These are phyloP conservation scores for Troglohyphantes excavatus DNA, from an alignment of 2,888 invertebrate genomes.

Conservation along the genomic window DNA sequence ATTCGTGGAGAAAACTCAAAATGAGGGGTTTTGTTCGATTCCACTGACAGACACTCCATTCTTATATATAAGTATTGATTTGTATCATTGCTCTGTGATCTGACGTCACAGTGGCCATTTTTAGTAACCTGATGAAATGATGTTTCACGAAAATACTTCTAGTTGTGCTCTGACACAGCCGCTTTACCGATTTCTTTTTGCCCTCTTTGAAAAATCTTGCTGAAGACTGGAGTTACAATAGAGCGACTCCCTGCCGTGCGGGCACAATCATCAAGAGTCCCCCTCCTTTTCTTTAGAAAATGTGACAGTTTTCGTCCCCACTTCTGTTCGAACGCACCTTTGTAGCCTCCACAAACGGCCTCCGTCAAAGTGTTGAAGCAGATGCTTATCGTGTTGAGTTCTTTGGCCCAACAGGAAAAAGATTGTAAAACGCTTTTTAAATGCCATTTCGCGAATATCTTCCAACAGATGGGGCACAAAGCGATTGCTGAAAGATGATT, in stretches of 20 bases:
- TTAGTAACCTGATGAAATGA: too few relatives aligned
- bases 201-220: neutral
- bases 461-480: neutral
- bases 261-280: neutral
- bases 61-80: too few relatives aligned
- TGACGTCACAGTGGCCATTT: too few relatives aligned
- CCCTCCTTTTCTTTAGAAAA: neutral
- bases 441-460: neutral
- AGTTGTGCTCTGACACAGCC: too few relatives aligned
- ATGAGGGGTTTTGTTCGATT: too few relatives aligned
- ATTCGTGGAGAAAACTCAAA: too few relatives aligned
- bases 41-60: too few relatives aligned
- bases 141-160: too few relatives aligned
- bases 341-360: neutral
- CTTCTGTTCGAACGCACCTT: neutral
- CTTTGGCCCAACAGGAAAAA: neutral
- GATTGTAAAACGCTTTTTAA: neutral
- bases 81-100: too few relatives aligned
- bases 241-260: neutral
- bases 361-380: conserved; percentile 12
- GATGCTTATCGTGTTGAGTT: neutral
- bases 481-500: neutral
- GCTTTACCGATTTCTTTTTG: too few relatives aligned
- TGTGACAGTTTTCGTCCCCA: conserved; percentile 14
- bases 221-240: neutral